A percentile compares a stretch with the other conserved stretches of the same genome.
Evolutionary conservation across 2,888 invertebrate species (phyloP).

Genomic region (Patella depressa): DNA sequence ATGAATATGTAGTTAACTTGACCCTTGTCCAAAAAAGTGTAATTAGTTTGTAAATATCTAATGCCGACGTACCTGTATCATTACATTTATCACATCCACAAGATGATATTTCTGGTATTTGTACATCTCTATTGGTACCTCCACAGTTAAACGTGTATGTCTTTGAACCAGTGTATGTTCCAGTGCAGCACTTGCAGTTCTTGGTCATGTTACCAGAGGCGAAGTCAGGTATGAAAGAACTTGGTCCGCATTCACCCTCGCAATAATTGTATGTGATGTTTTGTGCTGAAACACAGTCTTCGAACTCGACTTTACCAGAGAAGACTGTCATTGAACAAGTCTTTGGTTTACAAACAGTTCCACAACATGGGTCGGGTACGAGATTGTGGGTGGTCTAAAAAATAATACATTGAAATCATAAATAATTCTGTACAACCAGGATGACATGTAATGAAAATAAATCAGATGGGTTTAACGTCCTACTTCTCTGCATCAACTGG

Average conservation of each 20-base stretch:
- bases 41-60: too few relatives aligned
- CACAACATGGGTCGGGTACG: background rate
- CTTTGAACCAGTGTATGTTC: background rate
- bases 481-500: too few relatives aligned
- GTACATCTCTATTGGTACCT: background rate
- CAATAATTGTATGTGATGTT: slow-evolving; percentile 8
- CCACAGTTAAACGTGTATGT: background rate
- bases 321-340: background rate
- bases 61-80: background rate
- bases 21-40: too few relatives aligned
- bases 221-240: slow-evolving; percentile 1
- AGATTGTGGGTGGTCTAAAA: background rate
- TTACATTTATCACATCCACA: background rate
- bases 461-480: too few relatives aligned
- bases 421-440: too few relatives aligned
- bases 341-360: background rate
- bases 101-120: background rate
- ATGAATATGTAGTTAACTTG: too few relatives aligned
- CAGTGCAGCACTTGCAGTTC: slow-evolving; percentile 7
- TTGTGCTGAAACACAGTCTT: background rate
- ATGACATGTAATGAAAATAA: too few relatives aligned
- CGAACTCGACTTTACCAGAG: background rate
- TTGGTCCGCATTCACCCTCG: slow-evolving; percentile 2
- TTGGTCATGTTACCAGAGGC: background rate
- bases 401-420: background rate